Evolutionary conservation across 2,888 invertebrate genomes (phyloP).

Genomic region (Carcina quercana): DNA sequence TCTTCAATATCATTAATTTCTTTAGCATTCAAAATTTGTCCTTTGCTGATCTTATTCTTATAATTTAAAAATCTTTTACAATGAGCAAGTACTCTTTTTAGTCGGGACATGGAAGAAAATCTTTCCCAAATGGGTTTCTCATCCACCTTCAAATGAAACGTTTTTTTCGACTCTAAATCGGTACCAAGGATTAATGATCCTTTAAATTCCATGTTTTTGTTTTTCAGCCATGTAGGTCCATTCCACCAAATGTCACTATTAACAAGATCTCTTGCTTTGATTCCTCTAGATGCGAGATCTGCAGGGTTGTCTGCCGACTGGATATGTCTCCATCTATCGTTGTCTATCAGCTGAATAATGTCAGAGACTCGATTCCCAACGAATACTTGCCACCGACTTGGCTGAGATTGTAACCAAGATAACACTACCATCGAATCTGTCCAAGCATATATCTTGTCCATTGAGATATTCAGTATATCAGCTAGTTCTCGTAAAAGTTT

Average conservation of each 20-base stretch:
- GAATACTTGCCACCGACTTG: conserved; percentile 14
- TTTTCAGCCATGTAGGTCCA: not conserved
- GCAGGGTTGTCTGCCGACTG: conserved; percentile 20
- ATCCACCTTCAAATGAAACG: no score
- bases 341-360: conserved; percentile 12
- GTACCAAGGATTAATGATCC: not conserved
- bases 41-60: not conserved
- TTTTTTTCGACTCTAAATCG: not conserved
- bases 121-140: no score
- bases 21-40: not conserved
- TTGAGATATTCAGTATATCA: conserved; percentile 3
- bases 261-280: conserved; percentile 3
- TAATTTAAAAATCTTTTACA: conserved; percentile 2
- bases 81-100: not conserved
- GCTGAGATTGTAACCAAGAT: conserved; percentile 12
- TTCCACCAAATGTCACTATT: conserved; percentile 7
- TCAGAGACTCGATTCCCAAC: conserved; percentile 14
- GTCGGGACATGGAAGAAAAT: no score
- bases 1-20: not conserved
- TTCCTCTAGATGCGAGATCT: conserved; percentile 21
- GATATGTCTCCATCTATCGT: conserved; percentile 13
- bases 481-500: conserved; percentile 7
- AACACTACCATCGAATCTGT: conserved; percentile 18
- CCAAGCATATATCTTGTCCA: conserved; percentile 11
- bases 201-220: not conserved